These are phyloP conservation scores for Cephalotes varians DNA, from an alignment of 2,888 invertebrate species.

Conservation along the genomic window DNA sequence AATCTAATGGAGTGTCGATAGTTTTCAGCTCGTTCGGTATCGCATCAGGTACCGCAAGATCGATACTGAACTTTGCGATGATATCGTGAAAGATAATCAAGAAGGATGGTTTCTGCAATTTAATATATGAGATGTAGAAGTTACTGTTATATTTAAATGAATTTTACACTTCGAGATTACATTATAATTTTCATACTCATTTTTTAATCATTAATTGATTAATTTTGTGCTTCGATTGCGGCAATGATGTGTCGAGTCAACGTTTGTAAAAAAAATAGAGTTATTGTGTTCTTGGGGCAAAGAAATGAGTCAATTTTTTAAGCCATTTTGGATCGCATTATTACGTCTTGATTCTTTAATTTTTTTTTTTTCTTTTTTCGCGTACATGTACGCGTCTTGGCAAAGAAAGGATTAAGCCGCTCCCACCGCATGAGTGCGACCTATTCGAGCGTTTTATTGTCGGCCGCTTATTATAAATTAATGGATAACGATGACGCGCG, in stretches of 20 bases:
- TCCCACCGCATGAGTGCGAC: conserved; percentile 15
- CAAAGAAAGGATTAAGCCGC: neutral
- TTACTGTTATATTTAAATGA: neutral
- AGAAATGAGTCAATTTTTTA: neutral
- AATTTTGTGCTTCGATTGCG: neutral
- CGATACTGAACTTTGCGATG: neutral
- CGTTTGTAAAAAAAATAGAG: neutral
- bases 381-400: neutral
- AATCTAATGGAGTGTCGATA: conserved; percentile 26
- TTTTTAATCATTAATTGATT: neutral
- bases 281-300: neutral
- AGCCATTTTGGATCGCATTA: neutral
- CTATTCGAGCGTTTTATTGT: conserved; percentile 39
- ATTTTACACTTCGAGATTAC: neutral
- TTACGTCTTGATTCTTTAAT: neutral
- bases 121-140: neutral
- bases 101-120: neutral
- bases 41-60: neutral
- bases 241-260: neutral
- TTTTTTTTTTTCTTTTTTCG: neutral
- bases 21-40: neutral
- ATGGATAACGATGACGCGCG: conserved; percentile 18
- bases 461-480: conserved; percentile 44
- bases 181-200: neutral
- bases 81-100: neutral